Conservation (phyloP, 2,888 invertebrate species). For the Heteromurus nitidus region DNA sequence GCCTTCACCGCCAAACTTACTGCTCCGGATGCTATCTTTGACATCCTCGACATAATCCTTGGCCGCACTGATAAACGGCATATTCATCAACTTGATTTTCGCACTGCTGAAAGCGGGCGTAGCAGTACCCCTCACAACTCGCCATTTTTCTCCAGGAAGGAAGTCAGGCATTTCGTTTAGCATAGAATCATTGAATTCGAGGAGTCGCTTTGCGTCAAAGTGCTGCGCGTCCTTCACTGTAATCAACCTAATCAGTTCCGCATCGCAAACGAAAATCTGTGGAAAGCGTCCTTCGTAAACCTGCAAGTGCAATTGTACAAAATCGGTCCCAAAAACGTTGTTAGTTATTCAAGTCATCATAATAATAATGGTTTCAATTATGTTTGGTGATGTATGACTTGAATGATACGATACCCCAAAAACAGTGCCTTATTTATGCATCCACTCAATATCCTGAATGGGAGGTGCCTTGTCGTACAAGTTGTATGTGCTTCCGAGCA, state of each 20-base stretch:
- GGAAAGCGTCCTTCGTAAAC: constrained; percentile 67
- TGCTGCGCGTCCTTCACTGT: constrained; percentile 59
- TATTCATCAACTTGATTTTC: constrained; percentile 47
- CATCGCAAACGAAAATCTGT: constrained; percentile 59
- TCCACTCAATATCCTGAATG: constrained; percentile 65
- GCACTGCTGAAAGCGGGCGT: constrained; percentile 44
- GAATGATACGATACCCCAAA: too few species aligned
- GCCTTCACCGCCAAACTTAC: too few species aligned
- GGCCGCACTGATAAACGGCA: constrained; percentile 33
- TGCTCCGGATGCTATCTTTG: neutral
- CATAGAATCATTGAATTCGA: constrained; percentile 60
- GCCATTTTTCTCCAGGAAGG: constrained; percentile 41
- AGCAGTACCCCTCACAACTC: constrained; percentile 5
- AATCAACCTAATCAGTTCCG: constrained; percentile 60
- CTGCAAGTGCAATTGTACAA: too few species aligned
- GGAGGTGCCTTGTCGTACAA: constrained; percentile 46
- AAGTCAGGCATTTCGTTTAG: constrained; percentile 68
- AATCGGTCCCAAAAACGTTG: too few species aligned
- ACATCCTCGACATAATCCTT: constrained; percentile 30
- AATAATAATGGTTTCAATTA: too few species aligned
- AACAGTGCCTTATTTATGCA: constrained; percentile 66
- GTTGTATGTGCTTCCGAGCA: constrained; percentile 65
- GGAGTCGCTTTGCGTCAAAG: constrained; percentile 50
- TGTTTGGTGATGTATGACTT: too few species aligned
- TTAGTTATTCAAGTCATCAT: too few species aligned